Conservation (phyloP, 2,888 invertebrate species). For the Papilio demoleus region DNA sequence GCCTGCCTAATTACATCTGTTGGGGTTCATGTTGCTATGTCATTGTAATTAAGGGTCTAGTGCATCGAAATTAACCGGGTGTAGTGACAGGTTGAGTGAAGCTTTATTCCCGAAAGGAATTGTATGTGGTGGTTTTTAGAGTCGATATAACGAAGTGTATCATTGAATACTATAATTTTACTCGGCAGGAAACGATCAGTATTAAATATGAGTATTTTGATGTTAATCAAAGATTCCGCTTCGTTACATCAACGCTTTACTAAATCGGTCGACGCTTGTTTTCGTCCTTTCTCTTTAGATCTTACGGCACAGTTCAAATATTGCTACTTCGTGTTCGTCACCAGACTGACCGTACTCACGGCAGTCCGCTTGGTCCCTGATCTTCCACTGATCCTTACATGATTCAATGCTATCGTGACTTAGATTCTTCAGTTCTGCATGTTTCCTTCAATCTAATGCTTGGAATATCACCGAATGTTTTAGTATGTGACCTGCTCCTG, state of each 20-base stretch:
- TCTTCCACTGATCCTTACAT: slow-evolving; percentile 9
- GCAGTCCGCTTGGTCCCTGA: background rate
- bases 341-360: background rate
- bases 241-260: slow-evolving; percentile 15
- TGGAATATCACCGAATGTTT: slow-evolving; percentile 3
- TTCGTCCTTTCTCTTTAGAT: slow-evolving; percentile 14
- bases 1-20: background rate
- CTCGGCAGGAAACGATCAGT: background rate
- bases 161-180: too few species aligned
- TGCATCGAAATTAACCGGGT: slow-evolving; percentile 14
- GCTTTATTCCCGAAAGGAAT: slow-evolving; percentile 9
- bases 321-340: slow-evolving; percentile 3
- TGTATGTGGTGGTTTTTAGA: slow-evolving; percentile 21
- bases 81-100: slow-evolving; percentile 19
- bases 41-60: slow-evolving; percentile 2
- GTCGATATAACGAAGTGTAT: background rate
- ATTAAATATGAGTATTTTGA: background rate
- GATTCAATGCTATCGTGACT: background rate
- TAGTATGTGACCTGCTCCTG: slow-evolving; percentile 46
- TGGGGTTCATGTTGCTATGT: slow-evolving; percentile 4
- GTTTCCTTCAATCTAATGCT: slow-evolving; percentile 7
- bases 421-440: slow-evolving; percentile 6
- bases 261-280: slow-evolving; percentile 13
- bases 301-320: background rate
- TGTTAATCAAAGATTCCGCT: background rate